Evolutionary conservation across 2,888 invertebrate species (phyloP), one percentile per base, ranked within the genome.

Genomic region (Aradus depressus): DNA sequence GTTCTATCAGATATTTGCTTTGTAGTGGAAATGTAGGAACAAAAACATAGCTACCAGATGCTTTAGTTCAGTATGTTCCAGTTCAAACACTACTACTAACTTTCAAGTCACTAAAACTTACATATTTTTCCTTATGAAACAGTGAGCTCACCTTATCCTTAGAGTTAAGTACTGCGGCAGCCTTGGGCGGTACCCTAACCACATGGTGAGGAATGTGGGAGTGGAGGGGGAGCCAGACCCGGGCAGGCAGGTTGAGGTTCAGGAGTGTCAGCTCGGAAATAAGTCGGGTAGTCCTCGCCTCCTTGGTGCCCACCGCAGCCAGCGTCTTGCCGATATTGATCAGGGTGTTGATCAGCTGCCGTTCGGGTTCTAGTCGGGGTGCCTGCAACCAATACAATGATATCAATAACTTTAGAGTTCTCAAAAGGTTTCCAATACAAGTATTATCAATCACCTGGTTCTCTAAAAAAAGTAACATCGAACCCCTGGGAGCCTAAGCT

Each of bases 91-190:
- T n/a, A n/a, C n/a, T n/a, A n/a, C n/a, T n/a, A n/a, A n/a, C n/a
- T n/a, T n/a, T n/a, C n/a, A n/a, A n/a, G n/a, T n/a, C n/a, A n/a
- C n/a, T n/a, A n/a, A n/a, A n/a, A n/a, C n/a, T n/a, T n/a, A n/a
- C n/a, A n/a, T n/a, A n/a, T n/a, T n/a, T n/a, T n/a, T n/a, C n/a
- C n/a, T n/a, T n/a, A n/a, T n/a, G n/a, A n/a, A n/a, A n/a, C n/a
- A n/a, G n/a, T n/a, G n/a, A n/a, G 2, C 14, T 60, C 65, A 83
- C 84, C 78, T 92, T 93, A 68, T 95, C 93, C 72, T 99, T 99
- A 60, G 96, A 96, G 70, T 99, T 99, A 59, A 99, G 81, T 49
- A 98, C 96, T 45, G 96, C 96, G 55, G 95, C 93, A 59, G 92
- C 91, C 64, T 92, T 91, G 53, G 92, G 92, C 37, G 97, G 96